Evolutionary conservation across 2,113 vertebrate genomes (phyloP).

Genomic region (Clarias macrocephalus): DNA sequence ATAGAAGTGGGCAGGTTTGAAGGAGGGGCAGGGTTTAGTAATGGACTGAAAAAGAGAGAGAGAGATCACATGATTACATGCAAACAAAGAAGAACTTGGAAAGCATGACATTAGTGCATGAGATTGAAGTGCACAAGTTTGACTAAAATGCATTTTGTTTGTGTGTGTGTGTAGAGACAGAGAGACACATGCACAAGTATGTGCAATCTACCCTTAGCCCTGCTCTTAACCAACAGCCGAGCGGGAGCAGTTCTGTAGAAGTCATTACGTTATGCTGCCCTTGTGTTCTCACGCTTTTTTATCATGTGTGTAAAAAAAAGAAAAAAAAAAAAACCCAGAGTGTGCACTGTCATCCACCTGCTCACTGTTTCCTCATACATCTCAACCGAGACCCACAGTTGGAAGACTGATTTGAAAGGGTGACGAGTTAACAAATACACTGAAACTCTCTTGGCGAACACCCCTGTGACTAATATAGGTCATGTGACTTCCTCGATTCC

Average conservation of each 20-base stretch:
- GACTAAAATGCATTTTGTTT: background rate
- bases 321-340: background rate
- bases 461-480: background rate
- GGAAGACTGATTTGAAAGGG: background rate
- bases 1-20: conserved; percentile 24
- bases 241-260: conserved; percentile 30
- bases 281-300: conserved; percentile 1
- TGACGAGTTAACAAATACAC: background rate
- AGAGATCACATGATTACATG: background rate
- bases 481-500: conserved; percentile 21
- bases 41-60: background rate
- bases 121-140: background rate
- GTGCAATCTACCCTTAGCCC: background rate
- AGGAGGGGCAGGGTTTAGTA: background rate
- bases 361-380: background rate
- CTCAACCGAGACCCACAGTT: background rate
- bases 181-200: background rate
- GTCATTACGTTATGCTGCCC: conserved; percentile 26
- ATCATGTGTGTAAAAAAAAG: background rate
- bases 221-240: conserved; percentile 34
- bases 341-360: background rate
- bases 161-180: background rate
- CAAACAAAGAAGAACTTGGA: background rate
- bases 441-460: conserved; percentile 3
- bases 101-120: background rate